These are phyloP conservation scores for Urocolius indicus DNA, from an alignment of 2,113 vertebrate genomes.

Conservation along the genomic window DNA sequence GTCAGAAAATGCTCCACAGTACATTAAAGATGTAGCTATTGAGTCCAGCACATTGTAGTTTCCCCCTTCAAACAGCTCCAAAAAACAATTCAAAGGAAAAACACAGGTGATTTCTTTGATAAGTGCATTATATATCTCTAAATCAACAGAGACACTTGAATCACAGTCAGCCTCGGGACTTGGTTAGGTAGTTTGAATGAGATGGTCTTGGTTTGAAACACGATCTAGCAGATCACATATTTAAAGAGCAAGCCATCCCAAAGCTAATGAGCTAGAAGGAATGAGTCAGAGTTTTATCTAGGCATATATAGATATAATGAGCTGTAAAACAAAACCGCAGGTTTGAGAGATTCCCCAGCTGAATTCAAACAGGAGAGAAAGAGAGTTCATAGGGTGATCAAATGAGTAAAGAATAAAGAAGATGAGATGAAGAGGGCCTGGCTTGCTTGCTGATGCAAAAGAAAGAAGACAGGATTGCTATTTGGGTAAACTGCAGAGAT, in stretches of 20 bases:
- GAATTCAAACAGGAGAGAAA: neutral
- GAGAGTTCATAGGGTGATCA: neutral
- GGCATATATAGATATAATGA: neutral
- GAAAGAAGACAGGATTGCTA: neutral
- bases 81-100: neutral
- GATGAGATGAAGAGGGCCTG: neutral
- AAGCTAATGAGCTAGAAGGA: conserved; percentile 22
- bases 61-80: neutral
- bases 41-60: neutral
- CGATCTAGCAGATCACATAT: neutral
- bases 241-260: neutral
- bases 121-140: neutral
- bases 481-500: neutral
- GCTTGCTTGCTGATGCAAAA: neutral
- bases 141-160: neutral
- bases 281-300: neutral
- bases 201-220: neutral
- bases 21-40: neutral
- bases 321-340: neutral
- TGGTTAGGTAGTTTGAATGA: neutral
- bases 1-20: neutral
- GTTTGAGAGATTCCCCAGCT: neutral
- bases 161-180: neutral
- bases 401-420: neutral
- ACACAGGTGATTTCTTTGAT: neutral